phyloP scores from a whole-genome alignment of 2,797 vertebrate species.

The Sebastolobus alascanus region DNA sequence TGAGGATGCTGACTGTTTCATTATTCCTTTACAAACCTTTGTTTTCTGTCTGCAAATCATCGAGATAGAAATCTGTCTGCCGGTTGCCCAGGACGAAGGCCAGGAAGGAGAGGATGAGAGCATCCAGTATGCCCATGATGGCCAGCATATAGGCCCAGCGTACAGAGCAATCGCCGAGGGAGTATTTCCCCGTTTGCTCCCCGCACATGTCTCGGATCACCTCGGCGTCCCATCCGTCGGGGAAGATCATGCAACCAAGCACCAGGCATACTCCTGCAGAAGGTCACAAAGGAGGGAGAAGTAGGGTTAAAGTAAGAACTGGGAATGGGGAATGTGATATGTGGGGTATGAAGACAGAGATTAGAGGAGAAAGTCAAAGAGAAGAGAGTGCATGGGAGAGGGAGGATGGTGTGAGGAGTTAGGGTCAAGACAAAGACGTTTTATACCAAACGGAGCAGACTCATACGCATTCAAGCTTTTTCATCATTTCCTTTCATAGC shows the following conservation, averaged over 20 bases:
- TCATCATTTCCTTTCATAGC: not conserved
- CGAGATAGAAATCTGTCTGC: conserved; percentile 93
- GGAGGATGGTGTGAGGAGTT: not conserved
- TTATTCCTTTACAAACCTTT: conserved; percentile 86
- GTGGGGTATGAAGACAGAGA: not conserved
- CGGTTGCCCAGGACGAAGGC: conserved; percentile 97
- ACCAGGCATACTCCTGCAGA: conserved; percentile 93
- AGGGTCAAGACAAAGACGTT: too few species aligned
- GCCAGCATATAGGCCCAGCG: conserved; percentile 99
- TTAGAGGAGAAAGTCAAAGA: too few species aligned
- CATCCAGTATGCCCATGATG: conserved; percentile 97
- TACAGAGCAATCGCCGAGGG: conserved; percentile 94
- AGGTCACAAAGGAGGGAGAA: conserved; percentile 1
- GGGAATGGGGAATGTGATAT: not conserved
- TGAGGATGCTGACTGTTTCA: not conserved
- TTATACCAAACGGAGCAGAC: not conserved
- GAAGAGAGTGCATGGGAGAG: not conserved
- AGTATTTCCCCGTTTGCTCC: conserved; percentile 94
- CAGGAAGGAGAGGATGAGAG: conserved; percentile 97
- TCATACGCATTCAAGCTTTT: not conserved
- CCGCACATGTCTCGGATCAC: conserved; percentile 96
- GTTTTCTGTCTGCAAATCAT: conserved; percentile 94
- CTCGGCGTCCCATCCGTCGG: conserved; percentile 96
- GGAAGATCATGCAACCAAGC: conserved; percentile 98
- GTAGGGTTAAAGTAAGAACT: not conserved